Conservation (phyloP, 2,113 vertebrate species). For the Muntiacus muntjak region DNA sequence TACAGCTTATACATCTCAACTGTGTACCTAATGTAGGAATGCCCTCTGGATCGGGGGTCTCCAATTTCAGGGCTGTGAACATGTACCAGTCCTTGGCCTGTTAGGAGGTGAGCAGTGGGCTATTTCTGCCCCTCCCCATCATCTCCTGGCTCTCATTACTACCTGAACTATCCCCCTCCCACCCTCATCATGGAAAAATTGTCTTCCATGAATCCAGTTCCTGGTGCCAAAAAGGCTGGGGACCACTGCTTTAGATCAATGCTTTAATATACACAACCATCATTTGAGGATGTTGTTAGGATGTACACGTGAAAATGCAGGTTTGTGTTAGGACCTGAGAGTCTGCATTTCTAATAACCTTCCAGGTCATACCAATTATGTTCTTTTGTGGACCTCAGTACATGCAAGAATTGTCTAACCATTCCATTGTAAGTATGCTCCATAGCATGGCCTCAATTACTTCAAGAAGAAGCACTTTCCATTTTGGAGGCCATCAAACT, state of each 20-base stretch:
- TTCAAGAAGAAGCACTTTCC: neutral
- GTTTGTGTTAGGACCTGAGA: neutral
- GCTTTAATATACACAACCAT: neutral
- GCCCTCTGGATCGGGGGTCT: neutral
- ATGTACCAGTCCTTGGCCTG: neutral
- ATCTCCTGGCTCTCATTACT: neutral
- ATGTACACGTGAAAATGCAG: neutral
- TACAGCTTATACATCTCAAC: accelerated
- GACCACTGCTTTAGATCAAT: neutral
- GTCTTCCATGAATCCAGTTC: neutral
- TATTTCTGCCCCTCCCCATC: neutral
- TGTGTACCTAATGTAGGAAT: neutral
- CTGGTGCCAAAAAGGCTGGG: neutral
- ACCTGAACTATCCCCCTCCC: neutral
- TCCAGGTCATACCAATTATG: neutral
- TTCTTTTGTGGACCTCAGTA: neutral
- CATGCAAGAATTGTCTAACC: neutral
- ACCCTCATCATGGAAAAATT: neutral
- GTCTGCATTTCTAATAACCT: neutral
- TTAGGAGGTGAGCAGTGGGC: neutral
- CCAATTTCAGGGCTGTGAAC: neutral
- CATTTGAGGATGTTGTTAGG: neutral
- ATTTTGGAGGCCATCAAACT: neutral
- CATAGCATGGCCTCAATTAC: neutral
- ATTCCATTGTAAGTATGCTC: neutral